Base-by-base conservation (phyloP, 2,888 invertebrate species). In the Polyommatus icarus region DNA sequence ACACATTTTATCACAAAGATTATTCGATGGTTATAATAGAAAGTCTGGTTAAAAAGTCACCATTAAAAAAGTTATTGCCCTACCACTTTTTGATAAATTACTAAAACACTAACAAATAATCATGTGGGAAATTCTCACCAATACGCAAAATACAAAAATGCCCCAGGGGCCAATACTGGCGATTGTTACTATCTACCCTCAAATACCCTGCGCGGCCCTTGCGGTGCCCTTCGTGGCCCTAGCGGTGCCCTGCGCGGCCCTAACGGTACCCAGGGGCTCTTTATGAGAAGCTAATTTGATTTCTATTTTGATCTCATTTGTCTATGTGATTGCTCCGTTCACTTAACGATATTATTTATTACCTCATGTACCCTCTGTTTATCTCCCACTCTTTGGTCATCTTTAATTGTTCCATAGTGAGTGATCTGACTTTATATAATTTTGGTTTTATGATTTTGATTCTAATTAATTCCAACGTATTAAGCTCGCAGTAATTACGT, bases 261-360 rank as follows among this genome's bases (percentile, higher is more conserved):
- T 89, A 91, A 91, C 90, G 89, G 79, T 77, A 80, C 84, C 87
- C 67, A 67, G 79, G 77, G 80, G 79, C 80, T 77, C 79, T 81
- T 82, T 82, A 92, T 92, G 82, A 20, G 90, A 90, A 78, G 78
- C 79, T 83, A 83, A 83, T 83, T 83, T 80, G 81, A 83, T 83
- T 83, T 83, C 90, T 89, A 91, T 91, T 91, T 89, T 91, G 91
- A 92, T 92, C 92, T 86, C 85, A 85, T 92, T 91, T 88, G 87
- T 84, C 81, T 83, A 80, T 85, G 86, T 88, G 89, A 90, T 89
- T 91, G 88, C 86, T 83, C 87, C 80, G 81, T 84, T 84, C 82
- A 82, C 83, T 84, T 83, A 79, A 79, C 78, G 67, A 71, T 76
- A 71, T 77, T 77, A 71, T 36, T 78, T 59, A 77, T 76, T 29